Evolutionary conservation across 2,888 invertebrate genomes (phyloP).

Genomic region (Torymus tubicola): DNA sequence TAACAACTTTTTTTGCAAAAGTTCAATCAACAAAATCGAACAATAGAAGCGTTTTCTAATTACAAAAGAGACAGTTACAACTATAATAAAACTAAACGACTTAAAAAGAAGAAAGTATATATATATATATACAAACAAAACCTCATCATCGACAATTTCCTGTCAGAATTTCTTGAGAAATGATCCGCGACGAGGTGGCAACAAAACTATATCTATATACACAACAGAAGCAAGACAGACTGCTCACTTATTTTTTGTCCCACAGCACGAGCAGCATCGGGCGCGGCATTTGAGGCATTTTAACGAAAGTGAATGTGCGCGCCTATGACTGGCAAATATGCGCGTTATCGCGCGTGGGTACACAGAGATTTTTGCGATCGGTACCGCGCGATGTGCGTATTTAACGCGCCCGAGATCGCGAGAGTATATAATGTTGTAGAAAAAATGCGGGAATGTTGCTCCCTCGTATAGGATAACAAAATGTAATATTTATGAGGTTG

Average conservation of each 20-base stretch:
- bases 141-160: background rate
- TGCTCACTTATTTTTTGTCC: background rate
- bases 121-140: background rate
- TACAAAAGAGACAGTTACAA: no score
- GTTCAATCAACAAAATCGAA: no score
- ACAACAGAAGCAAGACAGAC: background rate
- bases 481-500: no score
- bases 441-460: background rate
- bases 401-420: slow-evolving; percentile 11
- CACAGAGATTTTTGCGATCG: slow-evolving; percentile 2
- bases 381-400: slow-evolving; percentile 5
- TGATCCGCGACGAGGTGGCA: background rate
- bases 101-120: background rate
- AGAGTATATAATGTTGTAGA: background rate
- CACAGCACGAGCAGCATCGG: background rate
- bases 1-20: no score
- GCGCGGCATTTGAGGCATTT: slow-evolving; percentile 46
- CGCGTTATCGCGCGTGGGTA: slow-evolving; percentile 16
- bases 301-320: slow-evolving; percentile 49
- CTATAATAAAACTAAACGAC: no score
- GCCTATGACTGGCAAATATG: slow-evolving; percentile 20
- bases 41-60: no score
- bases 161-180: background rate
- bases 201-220: no score
- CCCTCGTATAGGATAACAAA: background rate